phyloP scores from a whole-genome alignment of 1,140 invertebrate genomes.

The Halyomorpha halys region DNA sequence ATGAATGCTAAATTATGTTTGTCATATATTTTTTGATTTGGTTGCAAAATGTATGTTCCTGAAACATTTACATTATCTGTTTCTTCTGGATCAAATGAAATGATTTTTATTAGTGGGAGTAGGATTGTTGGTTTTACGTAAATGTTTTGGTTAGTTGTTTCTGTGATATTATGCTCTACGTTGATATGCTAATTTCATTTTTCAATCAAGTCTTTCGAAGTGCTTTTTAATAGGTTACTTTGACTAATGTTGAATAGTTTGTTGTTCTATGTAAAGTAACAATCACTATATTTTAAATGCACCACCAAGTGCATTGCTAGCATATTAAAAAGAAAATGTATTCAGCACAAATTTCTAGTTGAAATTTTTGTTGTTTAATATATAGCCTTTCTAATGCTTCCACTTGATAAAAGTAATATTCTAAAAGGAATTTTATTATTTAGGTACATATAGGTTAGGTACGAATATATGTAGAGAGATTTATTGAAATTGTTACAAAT shows the following conservation, averaged over 20 bases:
- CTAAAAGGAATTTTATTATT: neutral
- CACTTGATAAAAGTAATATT: neutral
- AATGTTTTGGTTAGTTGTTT: conserved; percentile 15
- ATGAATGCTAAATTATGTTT: neutral
- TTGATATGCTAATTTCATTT: conserved; percentile 2
- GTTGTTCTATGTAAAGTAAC: neutral
- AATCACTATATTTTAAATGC: neutral
- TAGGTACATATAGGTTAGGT: neutral
- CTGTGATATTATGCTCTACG: conserved; percentile 13
- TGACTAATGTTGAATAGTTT: neutral
- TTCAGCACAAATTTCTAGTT: neutral
- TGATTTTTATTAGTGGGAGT: neutral
- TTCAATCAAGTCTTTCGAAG: neutral
- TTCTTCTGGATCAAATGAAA: neutral
- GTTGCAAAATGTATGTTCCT: neutral
- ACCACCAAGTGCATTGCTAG: neutral
- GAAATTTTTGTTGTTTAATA: neutral
- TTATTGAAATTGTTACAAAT: neutral
- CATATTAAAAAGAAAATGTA: neutral
- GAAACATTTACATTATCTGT: neutral
- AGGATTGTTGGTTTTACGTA: conserved; percentile 8
- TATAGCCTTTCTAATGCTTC: conserved; percentile 5
- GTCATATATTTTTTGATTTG: conserved; percentile 3
- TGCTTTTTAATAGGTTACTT: conserved; percentile 2
- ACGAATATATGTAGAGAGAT: neutral